phyloP scores from a whole-genome alignment of 1,140 invertebrate genomes.

The Caerostris darwini region DNA sequence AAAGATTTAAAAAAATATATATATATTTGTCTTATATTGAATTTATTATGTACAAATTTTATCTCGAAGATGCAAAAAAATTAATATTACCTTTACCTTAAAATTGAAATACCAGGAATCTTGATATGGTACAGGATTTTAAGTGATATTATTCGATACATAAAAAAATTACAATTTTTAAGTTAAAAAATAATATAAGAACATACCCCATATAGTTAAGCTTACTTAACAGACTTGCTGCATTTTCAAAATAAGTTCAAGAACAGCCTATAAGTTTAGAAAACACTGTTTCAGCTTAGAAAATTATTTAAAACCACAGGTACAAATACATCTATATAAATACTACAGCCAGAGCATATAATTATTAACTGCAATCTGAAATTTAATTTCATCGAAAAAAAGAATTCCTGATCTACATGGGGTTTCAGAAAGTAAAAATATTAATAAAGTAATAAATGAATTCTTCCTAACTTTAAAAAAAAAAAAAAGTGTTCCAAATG shows the following conservation, averaged over 20 bases:
- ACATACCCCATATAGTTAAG: constrained; percentile 32
- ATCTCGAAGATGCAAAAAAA: too few species aligned
- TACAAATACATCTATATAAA: background rate
- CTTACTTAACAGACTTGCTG: constrained; percentile 24
- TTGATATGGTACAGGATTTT: too few species aligned
- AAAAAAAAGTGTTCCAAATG: too few species aligned
- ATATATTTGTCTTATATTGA: too few species aligned
- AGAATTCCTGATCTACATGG: too few species aligned
- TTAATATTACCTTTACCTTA: too few species aligned
- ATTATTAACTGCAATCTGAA: background rate
- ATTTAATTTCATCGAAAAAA: background rate
- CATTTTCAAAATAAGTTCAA: constrained; percentile 30
- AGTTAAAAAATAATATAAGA: constrained; percentile 33
- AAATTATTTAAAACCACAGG: background rate
- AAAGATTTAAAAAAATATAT: too few species aligned
- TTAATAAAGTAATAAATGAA: too few species aligned
- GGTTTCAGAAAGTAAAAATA: too few species aligned
- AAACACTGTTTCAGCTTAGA: constrained; percentile 21
- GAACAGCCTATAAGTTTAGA: constrained; percentile 36
- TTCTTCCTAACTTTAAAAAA: too few species aligned
- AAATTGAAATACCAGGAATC: too few species aligned
- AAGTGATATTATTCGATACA: background rate
- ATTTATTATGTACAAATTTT: too few species aligned
- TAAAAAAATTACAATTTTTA: constrained; percentile 10
- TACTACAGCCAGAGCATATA: background rate